A percentile compares a stretch with the other conserved stretches of the same genome.
Evolutionary conservation across 2,113 vertebrate species (phyloP).

Genomic region (Propithecus coquereli): DNA sequence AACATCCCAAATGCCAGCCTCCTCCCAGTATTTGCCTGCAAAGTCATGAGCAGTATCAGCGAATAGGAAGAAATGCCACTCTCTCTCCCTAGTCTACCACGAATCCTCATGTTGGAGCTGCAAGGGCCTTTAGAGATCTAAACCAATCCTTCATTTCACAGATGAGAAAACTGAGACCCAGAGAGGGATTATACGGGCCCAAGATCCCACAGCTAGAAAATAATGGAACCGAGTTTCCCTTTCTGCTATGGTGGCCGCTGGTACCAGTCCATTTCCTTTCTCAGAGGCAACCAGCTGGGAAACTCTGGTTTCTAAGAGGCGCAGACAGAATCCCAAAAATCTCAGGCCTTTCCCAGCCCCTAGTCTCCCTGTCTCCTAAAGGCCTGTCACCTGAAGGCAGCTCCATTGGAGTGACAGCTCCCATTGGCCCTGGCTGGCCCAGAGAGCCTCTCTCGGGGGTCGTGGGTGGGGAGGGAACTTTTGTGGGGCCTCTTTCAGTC

Average conservation of each 20-base stretch:
- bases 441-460: conserved; percentile 39
- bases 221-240: background rate
- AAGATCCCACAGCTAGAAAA: background rate
- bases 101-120: background rate
- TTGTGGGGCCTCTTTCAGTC: conserved; percentile 48
- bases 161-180: background rate
- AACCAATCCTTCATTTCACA: background rate
- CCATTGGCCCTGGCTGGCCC: background rate
- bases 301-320: conserved; percentile 60
- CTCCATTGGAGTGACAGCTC: conserved; percentile 59
- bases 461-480: background rate
- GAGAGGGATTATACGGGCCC: background rate
- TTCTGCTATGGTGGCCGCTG: background rate
- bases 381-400: conserved; percentile 55
- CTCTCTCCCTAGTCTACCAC: background rate
- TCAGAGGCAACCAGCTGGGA: background rate
- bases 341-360: conserved; percentile 32
- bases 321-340: conserved; percentile 58
- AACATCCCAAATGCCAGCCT: background rate
- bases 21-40: background rate
- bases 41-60: background rate
- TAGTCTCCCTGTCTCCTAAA: conserved; percentile 38
- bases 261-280: background rate
- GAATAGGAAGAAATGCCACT: background rate
- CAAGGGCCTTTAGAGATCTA: background rate